Conservation (phyloP, 2,888 invertebrate species). For the Amorpha juglandis region DNA sequence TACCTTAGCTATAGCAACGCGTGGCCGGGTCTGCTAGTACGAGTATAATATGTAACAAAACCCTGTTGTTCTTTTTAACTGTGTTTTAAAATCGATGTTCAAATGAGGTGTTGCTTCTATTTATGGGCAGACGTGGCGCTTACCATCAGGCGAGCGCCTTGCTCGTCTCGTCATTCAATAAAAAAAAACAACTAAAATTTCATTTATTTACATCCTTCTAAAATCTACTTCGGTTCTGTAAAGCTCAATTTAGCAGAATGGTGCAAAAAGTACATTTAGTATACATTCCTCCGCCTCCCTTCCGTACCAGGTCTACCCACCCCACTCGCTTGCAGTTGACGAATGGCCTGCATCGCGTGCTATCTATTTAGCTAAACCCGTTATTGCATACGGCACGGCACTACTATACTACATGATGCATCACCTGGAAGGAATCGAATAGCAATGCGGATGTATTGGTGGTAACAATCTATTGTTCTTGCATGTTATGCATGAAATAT, state of each 20-base stretch:
- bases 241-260: conserved; percentile 29
- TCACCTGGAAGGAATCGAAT: conserved; percentile 8
- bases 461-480: background rate
- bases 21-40: too few species aligned
- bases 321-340: conserved; percentile 28
- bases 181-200: background rate
- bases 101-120: too few species aligned
- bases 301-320: background rate
- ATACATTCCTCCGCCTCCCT: background rate
- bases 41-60: too few species aligned
- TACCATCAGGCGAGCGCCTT: too few species aligned
- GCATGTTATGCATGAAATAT: too few species aligned
- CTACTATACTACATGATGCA: conserved; percentile 21
- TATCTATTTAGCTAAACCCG: conserved; percentile 12
- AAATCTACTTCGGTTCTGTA: conserved; percentile 17
- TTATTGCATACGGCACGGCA: conserved; percentile 16
- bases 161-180: too few species aligned
- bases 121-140: too few species aligned
- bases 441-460: background rate
- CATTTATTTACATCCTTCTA: background rate
- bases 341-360: conserved; percentile 32
- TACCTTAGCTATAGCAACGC: too few species aligned
- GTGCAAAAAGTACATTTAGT: conserved; percentile 1
- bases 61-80: too few species aligned
- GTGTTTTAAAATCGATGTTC: too few species aligned